phyloP scores from a whole-genome alignment of 1,140 invertebrate genomes.

The Melanaphis sacchari region DNA sequence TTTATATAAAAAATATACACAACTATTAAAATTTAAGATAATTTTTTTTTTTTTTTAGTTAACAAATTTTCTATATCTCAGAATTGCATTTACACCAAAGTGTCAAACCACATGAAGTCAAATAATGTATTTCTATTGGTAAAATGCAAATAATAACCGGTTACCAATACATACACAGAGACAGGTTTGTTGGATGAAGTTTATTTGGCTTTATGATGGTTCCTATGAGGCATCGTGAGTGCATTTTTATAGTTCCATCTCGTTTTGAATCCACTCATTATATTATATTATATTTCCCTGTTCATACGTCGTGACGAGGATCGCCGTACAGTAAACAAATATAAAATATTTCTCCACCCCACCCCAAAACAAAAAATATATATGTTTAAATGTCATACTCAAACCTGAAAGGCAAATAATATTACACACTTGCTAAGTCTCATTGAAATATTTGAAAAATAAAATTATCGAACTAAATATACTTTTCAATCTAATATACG shows the following conservation, averaged over 20 bases:
- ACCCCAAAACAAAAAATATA: neutral
- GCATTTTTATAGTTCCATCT: slow-evolving; percentile 39
- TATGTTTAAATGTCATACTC: neutral
- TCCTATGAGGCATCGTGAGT: slow-evolving; percentile 8
- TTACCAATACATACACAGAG: neutral
- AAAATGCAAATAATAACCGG: slow-evolving; percentile 34
- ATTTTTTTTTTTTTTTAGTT: neutral
- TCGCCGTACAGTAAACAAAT: neutral
- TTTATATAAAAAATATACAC: neutral
- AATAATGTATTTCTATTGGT: neutral
- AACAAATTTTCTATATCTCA: neutral
- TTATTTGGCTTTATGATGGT: neutral
- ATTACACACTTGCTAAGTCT: neutral
- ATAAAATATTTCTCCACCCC: no score
- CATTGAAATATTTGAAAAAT: neutral
- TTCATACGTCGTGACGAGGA: no score
- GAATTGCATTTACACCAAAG: neutral
- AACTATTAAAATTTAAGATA: neutral
- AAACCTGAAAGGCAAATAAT: neutral
- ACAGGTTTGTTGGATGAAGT: slow-evolving; percentile 23
- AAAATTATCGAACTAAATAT: neutral
- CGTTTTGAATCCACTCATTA: neutral
- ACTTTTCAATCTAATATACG: neutral
- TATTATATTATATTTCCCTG: neutral
- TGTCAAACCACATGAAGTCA: neutral